Base-by-base conservation (phyloP, 2,113 vertebrate genomes). In the Ammospiza nelsoni region DNA sequence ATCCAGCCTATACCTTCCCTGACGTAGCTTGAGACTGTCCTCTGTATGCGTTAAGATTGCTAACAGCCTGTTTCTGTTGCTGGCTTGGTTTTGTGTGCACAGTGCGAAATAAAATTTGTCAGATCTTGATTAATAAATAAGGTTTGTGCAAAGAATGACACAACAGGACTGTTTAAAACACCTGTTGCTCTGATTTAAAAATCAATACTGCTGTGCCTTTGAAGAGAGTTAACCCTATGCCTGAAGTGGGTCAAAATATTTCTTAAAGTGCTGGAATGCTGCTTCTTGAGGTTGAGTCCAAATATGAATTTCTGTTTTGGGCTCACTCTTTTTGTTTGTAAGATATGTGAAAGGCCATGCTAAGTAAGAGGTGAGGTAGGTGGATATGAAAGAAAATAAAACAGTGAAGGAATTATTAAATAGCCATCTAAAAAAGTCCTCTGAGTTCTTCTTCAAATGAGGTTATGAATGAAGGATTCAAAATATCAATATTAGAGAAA, bases 121-220 rank as follows among this genome's bases (percentile, higher is more conserved):
- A 22, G 46, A 49, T 41, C 10, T 37, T 58, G 23, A 8, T 35
- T 41, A 54, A 52, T 31, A 37, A 65, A 20, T 39, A 28, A 71
- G 41, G 6, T 28, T 61, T 49, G 17, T 1, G 0, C 16, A 2
- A 72, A 66, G 24, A 69, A 44, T 1, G 3, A 14, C 21, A 14
- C 0, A 5, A 39, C 23, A 67, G 49, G 63, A 7, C 16, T 8
- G 18, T 6, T n/a, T 58, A 62, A 58, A 80, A 23, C 2, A 0
- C 2, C 7, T 27, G 6, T 10, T 33, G 8, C 12, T 75, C 68
- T 69, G 22, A n/a, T 59, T 76, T 71, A 23, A 55, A 77, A 93
- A 49, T 17, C 28, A 31, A 6, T 2, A 0, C 3, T 52, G 5
- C 5, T 23, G 14, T 39, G 24, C 14, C 15, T 79, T 48, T 57